Evolutionary conservation across 2,888 invertebrate genomes (phyloP).

Genomic region (Hemaris fuciformis): DNA sequence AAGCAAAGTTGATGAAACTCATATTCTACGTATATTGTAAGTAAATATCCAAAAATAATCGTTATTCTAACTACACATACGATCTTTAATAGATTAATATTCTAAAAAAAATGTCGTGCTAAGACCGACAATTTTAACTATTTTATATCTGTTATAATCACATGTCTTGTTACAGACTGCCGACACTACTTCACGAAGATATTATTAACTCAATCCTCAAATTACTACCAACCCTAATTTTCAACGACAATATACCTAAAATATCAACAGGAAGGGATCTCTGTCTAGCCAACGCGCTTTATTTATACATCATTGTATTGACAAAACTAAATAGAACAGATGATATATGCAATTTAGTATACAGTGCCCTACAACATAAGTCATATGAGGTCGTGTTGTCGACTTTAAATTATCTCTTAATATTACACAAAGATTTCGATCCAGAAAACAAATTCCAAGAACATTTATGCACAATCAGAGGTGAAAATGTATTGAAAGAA

Average conservation of each 20-base stretch:
- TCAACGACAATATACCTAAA: constrained; percentile 20
- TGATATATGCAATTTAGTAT: constrained; percentile 25
- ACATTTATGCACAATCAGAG: constrained; percentile 35
- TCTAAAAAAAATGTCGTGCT: no score
- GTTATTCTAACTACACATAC: no score
- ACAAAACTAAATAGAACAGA: constrained; percentile 23
- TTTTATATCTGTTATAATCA: no score
- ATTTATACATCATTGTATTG: constrained; percentile 34
- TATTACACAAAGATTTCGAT: constrained; percentile 36
- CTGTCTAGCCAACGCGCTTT: constrained; percentile 46
- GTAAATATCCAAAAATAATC: no score
- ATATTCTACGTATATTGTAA: background rate
- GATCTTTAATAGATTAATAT: no score
- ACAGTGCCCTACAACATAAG: constrained; percentile 34
- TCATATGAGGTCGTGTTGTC: constrained; percentile 46
- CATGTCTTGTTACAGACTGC: constrained; percentile 46
- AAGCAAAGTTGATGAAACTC: constrained; percentile 15
- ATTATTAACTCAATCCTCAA: constrained; percentile 28
- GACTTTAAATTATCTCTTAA: constrained; percentile 43
- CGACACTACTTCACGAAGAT: constrained; percentile 32
- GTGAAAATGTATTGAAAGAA: constrained; percentile 25
- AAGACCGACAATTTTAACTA: no score
- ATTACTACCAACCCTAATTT: constrained; percentile 38
- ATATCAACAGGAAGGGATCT: constrained; percentile 47
- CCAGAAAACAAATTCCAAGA: constrained; percentile 41